A percentile compares a stretch with the other conserved stretches of the same genome.
Conservation (phyloP, 2,797 vertebrate genomes). For the Clamator glandarius region DNA sequence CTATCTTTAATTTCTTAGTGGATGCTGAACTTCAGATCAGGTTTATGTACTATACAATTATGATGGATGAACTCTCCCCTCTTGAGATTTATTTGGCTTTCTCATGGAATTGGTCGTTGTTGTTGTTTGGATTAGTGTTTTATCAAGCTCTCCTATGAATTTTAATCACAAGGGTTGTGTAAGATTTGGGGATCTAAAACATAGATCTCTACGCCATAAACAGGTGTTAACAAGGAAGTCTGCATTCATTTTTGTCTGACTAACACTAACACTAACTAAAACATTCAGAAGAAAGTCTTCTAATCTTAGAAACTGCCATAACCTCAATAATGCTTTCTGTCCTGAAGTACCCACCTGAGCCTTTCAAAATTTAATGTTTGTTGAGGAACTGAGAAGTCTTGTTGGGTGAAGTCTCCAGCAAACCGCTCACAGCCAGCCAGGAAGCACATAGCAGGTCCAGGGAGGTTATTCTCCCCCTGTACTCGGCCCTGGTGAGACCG, state of each 20-base stretch:
- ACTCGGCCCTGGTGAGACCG: no score
- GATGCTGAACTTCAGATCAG: not conserved
- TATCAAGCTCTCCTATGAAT: not conserved
- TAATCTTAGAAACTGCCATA: not conserved
- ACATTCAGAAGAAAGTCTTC: not conserved
- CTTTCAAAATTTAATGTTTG: not conserved
- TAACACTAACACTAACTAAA: no score
- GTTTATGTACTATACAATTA: not conserved
- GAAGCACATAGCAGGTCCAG: no score
- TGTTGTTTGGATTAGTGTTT: not conserved
- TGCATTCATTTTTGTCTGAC: not conserved
- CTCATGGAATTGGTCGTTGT: not conserved
- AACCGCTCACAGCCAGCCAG: not conserved
- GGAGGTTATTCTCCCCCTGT: no score
- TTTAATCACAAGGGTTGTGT: not conserved
- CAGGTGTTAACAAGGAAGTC: not conserved
- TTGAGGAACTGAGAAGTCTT: not conserved
- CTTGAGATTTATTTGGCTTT: not conserved
- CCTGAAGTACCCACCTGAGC: not conserved
- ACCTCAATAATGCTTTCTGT: fast-evolving
- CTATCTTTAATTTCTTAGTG: not conserved
- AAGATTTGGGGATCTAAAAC: not conserved
- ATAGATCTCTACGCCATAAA: not conserved
- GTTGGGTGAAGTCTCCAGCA: not conserved
- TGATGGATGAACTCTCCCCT: not conserved